Base-by-base conservation (phyloP, 2,888 invertebrate genomes). In the Pyrrhia umbra region DNA sequence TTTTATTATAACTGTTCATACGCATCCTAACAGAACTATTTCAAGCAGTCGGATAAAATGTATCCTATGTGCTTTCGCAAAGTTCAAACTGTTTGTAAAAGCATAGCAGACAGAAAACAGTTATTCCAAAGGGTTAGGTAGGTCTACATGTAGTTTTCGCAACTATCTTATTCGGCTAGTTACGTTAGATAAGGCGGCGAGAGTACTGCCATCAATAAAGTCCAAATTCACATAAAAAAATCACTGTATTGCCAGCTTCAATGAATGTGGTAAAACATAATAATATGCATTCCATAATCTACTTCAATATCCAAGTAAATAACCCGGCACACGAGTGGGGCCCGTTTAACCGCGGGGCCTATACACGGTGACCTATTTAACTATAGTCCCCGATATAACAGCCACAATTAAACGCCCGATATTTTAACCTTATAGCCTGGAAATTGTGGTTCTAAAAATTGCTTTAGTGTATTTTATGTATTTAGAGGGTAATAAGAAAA, bases 321-420 rank as follows among this genome's bases (percentile, higher is more conserved):
- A 68, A 54, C 75, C 59, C 13, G 34, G 18, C 34, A 45, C 34
- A 47, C 39, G 18, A 30, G 46, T 23, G 21, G 61, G 46, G 27
- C 34, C 45, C 51, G 42, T 57, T 63, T 59, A 52, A 75, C 52
- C 39, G 18, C 70, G 9, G n/a, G 10, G 21, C 39, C 51, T 68
- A 15, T 39, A 74, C 37, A 16, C n/a, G 23, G 25, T 68, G 69
- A 75, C 69, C 75, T 60, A 75, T 69, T 75, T 75, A 49, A 75
- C 75, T 45, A 51, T 65, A 54, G 50, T 60, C 46, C 39, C 47
- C 34, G 42, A 50, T 45, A 54, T 46, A 54, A 46, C 61, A 27
- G 16, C 39, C 8, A 39, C 9, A 75, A 60, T 75, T 59, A 69
- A 69, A 23, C 46, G 30, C 39, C 60, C 27, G 43, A 69, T 69